Evolutionary conservation across 2,888 invertebrate genomes (phyloP).

Genomic region (Tricholauxania praeusta): DNA sequence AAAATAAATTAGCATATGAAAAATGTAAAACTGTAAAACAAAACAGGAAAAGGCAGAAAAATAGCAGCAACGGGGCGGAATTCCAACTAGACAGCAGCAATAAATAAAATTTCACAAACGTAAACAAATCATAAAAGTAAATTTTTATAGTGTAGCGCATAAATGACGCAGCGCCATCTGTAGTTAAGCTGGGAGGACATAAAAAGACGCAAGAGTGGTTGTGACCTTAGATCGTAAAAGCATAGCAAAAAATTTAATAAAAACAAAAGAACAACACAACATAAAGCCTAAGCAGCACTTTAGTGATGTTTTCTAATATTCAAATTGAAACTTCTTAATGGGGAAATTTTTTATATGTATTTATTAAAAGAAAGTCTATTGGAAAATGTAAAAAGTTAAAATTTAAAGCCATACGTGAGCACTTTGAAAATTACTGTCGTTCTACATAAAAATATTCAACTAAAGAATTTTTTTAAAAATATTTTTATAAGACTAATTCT

Average conservation of each 20-base stretch:
- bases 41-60: too few relatives aligned
- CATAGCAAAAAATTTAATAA: not conserved
- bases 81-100: not conserved
- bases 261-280: not conserved
- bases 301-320: not conserved
- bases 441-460: too few relatives aligned
- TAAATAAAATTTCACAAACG: slow-evolving; percentile 22
- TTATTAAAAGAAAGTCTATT: too few relatives aligned
- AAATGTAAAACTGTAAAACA: not conserved
- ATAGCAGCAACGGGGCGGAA: slow-evolving; percentile 4
- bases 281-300: not conserved
- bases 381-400: too few relatives aligned
- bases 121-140: slow-evolving; percentile 33
- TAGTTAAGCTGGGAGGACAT: slow-evolving; percentile 17
- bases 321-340: not conserved
- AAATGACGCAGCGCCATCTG: slow-evolving; percentile 37
- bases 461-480: too few relatives aligned
- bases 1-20: slow-evolving; percentile 30
- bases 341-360: too few relatives aligned
- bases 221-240: slow-evolving; percentile 42
- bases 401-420: too few relatives aligned
- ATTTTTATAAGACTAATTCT: too few relatives aligned
- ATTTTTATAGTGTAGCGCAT: slow-evolving; percentile 33
- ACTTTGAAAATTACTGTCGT: too few relatives aligned
- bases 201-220: slow-evolving; percentile 34